Percentiles rank a stretch among this genome's conserved stretches.
These are phyloP conservation scores for Lithophane semibrunnea DNA, from an alignment of 2,888 invertebrate species.

Conservation along the genomic window DNA sequence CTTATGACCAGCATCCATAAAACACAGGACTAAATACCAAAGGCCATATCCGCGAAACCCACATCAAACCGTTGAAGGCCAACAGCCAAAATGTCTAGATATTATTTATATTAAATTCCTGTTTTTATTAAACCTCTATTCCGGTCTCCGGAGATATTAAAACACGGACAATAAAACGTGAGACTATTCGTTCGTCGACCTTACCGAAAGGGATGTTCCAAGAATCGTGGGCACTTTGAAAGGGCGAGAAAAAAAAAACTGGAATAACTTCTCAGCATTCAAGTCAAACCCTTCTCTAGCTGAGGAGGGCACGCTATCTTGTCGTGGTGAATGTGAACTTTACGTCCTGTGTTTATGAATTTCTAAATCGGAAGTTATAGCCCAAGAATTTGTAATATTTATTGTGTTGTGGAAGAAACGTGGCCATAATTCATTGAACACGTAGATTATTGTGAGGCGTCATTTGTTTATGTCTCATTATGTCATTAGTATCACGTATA, in stretches of 20 bases:
- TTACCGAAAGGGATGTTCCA: constrained; percentile 43
- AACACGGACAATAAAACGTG: constrained; percentile 40
- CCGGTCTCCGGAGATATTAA: constrained; percentile 37
- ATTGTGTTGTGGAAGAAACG: not conserved
- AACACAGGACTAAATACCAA: not conserved
- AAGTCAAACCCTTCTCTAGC: constrained; percentile 61
- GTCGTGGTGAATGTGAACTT: constrained; percentile 45
- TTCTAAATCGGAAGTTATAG: constrained; percentile 28
- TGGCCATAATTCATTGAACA: constrained; percentile 29
- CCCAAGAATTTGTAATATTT: constrained; percentile 21
- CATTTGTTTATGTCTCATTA: constrained; percentile 11
- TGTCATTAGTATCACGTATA: constrained; percentile 31
- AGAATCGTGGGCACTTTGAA: constrained; percentile 24
- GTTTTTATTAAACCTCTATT: constrained; percentile 29
- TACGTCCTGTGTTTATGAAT: constrained; percentile 43
- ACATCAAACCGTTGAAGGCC: constrained; percentile 38
- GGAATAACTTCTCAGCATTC: constrained; percentile 49
- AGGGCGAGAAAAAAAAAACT: constrained; percentile 44
- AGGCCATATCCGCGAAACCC: constrained; percentile 10
- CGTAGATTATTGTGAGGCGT: constrained; percentile 23
- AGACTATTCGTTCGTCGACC: constrained; percentile 46
- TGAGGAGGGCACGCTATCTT: constrained; percentile 48
- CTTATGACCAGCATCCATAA: not conserved
- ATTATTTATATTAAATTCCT: constrained; percentile 43
- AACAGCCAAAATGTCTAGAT: constrained; percentile 7